A percentile compares a stretch with the other conserved stretches of the same genome.
Conservation (phyloP, 2,888 invertebrate genomes). For the Dinocampus coccinellae region DNA sequence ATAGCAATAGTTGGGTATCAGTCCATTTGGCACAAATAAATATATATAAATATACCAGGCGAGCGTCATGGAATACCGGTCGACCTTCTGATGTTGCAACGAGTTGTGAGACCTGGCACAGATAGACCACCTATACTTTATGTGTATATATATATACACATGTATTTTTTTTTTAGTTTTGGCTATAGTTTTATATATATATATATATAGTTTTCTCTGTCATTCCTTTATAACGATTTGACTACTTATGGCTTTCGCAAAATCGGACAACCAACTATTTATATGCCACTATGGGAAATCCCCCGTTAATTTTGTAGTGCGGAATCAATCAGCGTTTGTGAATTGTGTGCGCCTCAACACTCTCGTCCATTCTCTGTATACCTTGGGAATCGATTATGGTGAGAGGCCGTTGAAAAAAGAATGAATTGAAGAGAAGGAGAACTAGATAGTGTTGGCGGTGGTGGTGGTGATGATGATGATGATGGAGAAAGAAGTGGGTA, state of each 20-base stretch:
- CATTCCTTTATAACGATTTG: neutral
- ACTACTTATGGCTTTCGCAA: neutral
- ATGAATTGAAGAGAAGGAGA: too few relatives aligned
- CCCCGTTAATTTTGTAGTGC: conserved; percentile 55
- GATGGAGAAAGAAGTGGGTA: neutral
- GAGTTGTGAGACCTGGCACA: conserved; percentile 64
- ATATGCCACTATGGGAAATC: conserved; percentile 21
- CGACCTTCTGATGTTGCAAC: conserved; percentile 69
- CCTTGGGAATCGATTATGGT: conserved; percentile 46
- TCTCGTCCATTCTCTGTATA: too few relatives aligned
- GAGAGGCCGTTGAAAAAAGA: too few relatives aligned
- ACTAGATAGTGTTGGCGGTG: too few relatives aligned
- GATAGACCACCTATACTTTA: conserved; percentile 53
- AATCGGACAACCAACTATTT: neutral
- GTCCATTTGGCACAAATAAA: neutral
- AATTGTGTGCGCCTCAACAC: neutral
- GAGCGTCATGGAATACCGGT: conserved; percentile 59
- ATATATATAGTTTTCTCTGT: too few relatives aligned
- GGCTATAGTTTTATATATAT: conserved; percentile 19
- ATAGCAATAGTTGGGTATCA: conserved; percentile 34
- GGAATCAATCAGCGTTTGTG: conserved; percentile 51
- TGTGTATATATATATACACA: too few relatives aligned
- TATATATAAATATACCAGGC: conserved; percentile 18
- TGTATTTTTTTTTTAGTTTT: neutral
- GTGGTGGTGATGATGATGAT: too few relatives aligned